Conservation (phyloP, 2,113 vertebrate genomes). For the Calyptomena viridis region DNA sequence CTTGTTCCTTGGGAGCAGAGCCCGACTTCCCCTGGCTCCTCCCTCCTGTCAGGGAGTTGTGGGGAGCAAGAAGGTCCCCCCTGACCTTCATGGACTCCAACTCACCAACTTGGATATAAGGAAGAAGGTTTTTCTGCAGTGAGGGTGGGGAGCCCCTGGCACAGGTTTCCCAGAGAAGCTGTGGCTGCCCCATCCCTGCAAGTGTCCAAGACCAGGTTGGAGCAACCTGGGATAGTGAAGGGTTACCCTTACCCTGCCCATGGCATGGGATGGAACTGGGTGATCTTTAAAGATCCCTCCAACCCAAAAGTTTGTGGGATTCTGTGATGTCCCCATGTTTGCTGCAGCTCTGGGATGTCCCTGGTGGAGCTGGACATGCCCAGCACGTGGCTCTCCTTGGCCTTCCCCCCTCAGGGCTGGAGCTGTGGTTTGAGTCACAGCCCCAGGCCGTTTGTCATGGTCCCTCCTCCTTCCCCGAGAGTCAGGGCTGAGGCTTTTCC, state of each 20-base stretch:
- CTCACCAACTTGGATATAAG: neutral
- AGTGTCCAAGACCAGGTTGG: neutral
- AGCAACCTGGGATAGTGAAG: neutral
- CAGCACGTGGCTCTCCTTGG: fast-evolving
- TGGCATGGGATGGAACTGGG: neutral
- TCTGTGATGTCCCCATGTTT: neutral
- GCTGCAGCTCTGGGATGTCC: neutral
- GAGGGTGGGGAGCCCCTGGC: neutral
- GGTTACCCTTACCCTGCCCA: neutral
- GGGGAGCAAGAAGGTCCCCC: neutral
- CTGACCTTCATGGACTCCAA: neutral
- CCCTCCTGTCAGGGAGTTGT: neutral
- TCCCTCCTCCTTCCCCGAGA: neutral
- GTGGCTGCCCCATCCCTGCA: neutral
- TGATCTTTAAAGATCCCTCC: neutral
- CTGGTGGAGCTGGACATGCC: fast-evolving
- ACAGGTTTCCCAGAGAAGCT: neutral
- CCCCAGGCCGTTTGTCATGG: neutral
- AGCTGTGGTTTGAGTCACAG: fast-evolving
- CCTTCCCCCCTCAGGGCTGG: neutral
- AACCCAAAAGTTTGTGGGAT: neutral
- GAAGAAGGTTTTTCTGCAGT: neutral
- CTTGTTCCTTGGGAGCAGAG: neutral
- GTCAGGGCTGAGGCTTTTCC: neutral
- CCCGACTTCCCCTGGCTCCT: neutral